Evolutionary conservation across 2,113 vertebrate genomes (phyloP).

Genomic region (Ploceus nigricollis): DNA sequence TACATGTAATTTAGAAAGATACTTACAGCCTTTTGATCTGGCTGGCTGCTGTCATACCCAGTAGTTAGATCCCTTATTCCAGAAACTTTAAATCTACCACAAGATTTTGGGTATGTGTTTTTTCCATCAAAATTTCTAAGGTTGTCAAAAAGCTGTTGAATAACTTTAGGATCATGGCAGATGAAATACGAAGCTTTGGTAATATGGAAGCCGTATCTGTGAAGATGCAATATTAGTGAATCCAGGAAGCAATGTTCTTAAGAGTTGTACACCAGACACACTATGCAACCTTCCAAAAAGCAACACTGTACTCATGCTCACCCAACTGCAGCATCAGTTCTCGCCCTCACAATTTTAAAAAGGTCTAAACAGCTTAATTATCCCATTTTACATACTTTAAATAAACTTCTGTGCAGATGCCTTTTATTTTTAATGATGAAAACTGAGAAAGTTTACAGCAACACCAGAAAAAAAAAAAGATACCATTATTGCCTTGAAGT

Average conservation of each 20-base stretch:
- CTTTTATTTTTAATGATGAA: neutral
- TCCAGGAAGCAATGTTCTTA: neutral
- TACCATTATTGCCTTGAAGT: neutral
- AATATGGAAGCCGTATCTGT: slow-evolving; percentile 94
- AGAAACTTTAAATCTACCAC: slow-evolving; percentile 84
- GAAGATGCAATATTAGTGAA: neutral
- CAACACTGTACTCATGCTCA: neutral
- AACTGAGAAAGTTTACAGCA: neutral
- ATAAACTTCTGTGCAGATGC: neutral
- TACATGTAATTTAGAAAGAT: neutral
- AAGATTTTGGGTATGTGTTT: slow-evolving; percentile 84
- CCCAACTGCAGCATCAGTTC: neutral
- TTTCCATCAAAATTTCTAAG: slow-evolving; percentile 84
- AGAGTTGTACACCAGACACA: neutral
- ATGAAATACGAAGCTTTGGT: slow-evolving; percentile 95
- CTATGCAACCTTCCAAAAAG: neutral
- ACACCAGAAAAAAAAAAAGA: neutral
- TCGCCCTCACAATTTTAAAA: neutral
- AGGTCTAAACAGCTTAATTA: neutral
- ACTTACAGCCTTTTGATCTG: slow-evolving; percentile 89
- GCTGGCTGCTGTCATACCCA: slow-evolving; percentile 88
- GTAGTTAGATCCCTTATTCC: slow-evolving; percentile 91
- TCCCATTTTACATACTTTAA: neutral
- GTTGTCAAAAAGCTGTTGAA: slow-evolving; percentile 83
- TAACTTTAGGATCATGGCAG: slow-evolving; percentile 86